Percentiles rank a stretch among this genome's conserved stretches.
phyloP scores from a whole-genome alignment of 2,113 vertebrate genomes.

The Nymphicus hollandicus region DNA sequence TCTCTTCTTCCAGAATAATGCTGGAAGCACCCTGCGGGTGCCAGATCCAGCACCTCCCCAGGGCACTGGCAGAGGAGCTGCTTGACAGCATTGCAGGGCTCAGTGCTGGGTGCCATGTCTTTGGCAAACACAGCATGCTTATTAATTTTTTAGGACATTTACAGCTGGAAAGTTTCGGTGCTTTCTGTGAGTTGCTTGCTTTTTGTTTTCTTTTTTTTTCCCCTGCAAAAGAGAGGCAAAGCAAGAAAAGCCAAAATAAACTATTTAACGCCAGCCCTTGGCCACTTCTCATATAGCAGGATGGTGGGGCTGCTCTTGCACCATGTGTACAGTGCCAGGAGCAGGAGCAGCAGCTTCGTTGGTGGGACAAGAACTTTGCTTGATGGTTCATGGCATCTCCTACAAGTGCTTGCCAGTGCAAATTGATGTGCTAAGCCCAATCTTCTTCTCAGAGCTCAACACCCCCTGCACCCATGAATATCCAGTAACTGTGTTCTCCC shows the following conservation, averaged over 20 bases:
- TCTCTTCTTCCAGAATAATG: background rate
- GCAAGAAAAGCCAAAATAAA: background rate
- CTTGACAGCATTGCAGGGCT: background rate
- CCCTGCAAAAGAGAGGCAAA: background rate
- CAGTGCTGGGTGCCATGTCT: background rate
- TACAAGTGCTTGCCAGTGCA: fast-evolving
- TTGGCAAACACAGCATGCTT: background rate
- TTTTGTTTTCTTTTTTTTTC: background rate
- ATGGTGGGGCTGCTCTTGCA: background rate
- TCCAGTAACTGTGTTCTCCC: background rate
- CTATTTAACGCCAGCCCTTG: background rate
- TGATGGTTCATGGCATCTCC: fast-evolving
- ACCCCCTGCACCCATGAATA: fast-evolving
- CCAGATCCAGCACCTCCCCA: background rate
- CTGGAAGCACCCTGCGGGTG: background rate
- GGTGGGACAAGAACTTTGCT: background rate
- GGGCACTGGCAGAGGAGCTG: background rate
- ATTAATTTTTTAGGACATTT: background rate
- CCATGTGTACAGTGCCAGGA: fast-evolving
- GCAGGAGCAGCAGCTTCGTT: fast-evolving
- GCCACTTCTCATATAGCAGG: background rate
- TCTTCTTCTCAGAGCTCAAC: background rate
- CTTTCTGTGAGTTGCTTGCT: background rate
- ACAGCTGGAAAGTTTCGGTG: background rate
- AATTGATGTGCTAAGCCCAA: fast-evolving